A percentile compares a stretch with the other conserved stretches of the same genome.
Conservation (phyloP, 1,140 invertebrate genomes). For the Alviniconcha marisindica region DNA sequence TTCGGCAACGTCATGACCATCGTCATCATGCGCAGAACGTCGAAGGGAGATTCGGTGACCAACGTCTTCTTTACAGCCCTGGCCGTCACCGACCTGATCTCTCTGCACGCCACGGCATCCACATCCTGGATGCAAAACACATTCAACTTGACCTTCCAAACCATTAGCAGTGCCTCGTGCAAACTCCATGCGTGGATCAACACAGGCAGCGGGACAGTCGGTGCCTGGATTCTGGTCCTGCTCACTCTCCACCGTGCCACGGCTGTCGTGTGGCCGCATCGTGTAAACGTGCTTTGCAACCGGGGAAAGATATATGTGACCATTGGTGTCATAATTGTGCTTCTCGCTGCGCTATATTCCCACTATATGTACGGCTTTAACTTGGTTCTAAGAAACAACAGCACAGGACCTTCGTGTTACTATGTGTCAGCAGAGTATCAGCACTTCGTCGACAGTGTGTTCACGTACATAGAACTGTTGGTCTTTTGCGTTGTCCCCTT, state of each 20-base stretch:
- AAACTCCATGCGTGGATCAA: background rate
- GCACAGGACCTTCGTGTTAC: background rate
- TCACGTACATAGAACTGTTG: background rate
- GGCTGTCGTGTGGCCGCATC: slow-evolving; percentile 21
- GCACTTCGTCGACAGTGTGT: background rate
- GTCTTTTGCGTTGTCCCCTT: background rate
- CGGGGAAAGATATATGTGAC: background rate
- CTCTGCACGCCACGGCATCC: background rate
- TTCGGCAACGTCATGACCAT: slow-evolving; percentile 29
- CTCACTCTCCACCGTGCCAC: slow-evolving; percentile 6
- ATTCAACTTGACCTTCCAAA: background rate
- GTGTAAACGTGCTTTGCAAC: background rate
- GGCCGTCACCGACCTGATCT: slow-evolving; percentile 1
- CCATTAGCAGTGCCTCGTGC: background rate
- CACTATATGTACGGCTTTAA: background rate
- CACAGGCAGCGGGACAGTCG: background rate
- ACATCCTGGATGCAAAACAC: background rate
- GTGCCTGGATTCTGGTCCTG: background rate
- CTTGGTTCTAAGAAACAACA: background rate
- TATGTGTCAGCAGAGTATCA: background rate
- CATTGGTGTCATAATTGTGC: background rate
- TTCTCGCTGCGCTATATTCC: background rate
- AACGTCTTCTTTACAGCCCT: background rate
- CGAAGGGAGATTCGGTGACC: background rate
- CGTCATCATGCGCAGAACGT: background rate